A percentile compares a stretch with the other conserved stretches of the same genome.
These are phyloP conservation scores for Watsonalla binaria DNA, from an alignment of 2,888 invertebrate genomes.

Conservation along the genomic window DNA sequence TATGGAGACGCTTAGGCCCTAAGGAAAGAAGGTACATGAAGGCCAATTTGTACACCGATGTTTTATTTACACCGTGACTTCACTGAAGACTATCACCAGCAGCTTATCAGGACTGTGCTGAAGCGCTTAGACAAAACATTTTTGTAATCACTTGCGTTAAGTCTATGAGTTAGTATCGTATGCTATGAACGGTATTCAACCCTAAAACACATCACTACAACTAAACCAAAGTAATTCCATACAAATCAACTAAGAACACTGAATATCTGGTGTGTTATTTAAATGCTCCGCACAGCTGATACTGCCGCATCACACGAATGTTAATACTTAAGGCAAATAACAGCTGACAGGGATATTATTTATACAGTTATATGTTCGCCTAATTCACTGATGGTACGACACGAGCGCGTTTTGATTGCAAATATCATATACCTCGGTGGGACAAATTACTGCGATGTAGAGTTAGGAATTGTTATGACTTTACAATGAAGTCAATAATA, in stretches of 20 bases:
- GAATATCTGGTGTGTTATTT: not conserved
- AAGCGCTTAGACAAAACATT: too few relatives aligned
- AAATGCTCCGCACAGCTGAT: slow-evolving; percentile 9
- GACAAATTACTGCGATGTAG: slow-evolving; percentile 2
- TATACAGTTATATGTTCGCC: slow-evolving; percentile 9
- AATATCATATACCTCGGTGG: slow-evolving; percentile 11
- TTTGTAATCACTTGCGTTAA: too few relatives aligned
- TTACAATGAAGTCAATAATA: too few relatives aligned
- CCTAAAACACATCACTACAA: too few relatives aligned
- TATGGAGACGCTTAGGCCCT: too few relatives aligned
- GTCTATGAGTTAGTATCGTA: too few relatives aligned
- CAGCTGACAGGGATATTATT: slow-evolving; percentile 7
- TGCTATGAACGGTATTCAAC: too few relatives aligned
- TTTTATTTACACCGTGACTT: too few relatives aligned
- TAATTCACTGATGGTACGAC: slow-evolving; percentile 17
- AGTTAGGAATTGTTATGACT: not conserved
- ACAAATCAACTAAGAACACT: not conserved
- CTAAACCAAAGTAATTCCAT: not conserved
- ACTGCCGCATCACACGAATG: slow-evolving; percentile 6
- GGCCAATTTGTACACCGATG: too few relatives aligned
- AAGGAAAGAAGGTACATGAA: too few relatives aligned
- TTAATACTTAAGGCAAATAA: slow-evolving; percentile 14
- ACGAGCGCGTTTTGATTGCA: slow-evolving; percentile 16
- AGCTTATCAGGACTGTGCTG: too few relatives aligned
- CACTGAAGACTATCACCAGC: too few relatives aligned